Evolutionary conservation across 2,113 vertebrate genomes (phyloP).

Genomic region (Corythaeola cristata): DNA sequence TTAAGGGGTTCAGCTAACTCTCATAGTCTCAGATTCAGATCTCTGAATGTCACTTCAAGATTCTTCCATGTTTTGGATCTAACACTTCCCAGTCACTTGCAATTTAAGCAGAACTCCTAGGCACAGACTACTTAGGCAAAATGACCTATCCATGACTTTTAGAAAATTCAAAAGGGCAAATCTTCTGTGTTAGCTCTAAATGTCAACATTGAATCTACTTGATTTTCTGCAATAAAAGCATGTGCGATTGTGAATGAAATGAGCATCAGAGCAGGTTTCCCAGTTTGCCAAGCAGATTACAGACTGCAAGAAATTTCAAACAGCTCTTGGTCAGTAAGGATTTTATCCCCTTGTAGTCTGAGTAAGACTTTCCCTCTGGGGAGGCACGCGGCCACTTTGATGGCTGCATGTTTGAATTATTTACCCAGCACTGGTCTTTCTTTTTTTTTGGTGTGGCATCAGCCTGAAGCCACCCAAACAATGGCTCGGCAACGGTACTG

Average conservation of each 20-base stretch:
- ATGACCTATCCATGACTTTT: constrained; percentile 30
- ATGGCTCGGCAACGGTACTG: neutral
- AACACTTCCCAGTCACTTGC: neutral
- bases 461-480: neutral
- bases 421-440: neutral
- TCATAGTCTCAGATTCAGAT: neutral
- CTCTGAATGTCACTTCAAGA: neutral
- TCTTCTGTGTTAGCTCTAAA: constrained; percentile 25
- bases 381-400: neutral
- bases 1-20: neutral
- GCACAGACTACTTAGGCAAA: neutral
- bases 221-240: constrained; percentile 25
- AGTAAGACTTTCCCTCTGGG: neutral
- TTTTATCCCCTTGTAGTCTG: neutral
- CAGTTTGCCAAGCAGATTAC: neutral
- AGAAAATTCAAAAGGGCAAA: constrained; percentile 12
- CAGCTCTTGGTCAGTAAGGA: neutral
- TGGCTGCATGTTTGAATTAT: constrained; percentile 30
- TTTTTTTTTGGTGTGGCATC: neutral
- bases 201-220: constrained; percentile 41
- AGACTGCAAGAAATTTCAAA: constrained; percentile 5
- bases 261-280: neutral
- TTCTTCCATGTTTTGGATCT: neutral
- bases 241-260: neutral
- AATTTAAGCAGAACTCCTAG: neutral